Conservation (phyloP, 23 tunicate species). For the Diplosoma virens region DNA sequence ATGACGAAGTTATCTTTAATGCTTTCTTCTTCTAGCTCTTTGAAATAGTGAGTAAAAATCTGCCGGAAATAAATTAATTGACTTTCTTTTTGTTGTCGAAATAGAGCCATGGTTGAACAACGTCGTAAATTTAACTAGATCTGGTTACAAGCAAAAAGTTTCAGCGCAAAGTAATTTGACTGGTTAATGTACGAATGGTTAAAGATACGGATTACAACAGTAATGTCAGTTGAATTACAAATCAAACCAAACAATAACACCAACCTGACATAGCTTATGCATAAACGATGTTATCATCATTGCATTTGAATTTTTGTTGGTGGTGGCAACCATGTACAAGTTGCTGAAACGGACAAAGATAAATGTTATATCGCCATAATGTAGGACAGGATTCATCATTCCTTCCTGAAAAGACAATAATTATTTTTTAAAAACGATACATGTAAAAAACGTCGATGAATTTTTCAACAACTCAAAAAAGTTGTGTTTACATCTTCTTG, state of each 20-base stretch:
- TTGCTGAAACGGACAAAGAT: conserved; percentile 79
- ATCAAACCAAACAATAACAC: conserved; percentile 1
- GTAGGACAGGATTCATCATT: conserved; percentile 69
- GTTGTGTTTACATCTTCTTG: conserved; percentile 96
- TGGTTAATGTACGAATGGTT: too few species aligned
- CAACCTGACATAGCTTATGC: conserved; percentile 94
- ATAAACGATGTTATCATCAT: conserved; percentile 91
- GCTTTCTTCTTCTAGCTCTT: conserved; percentile 96
- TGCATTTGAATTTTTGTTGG: conserved; percentile 89
- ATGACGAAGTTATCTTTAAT: conserved; percentile 98
- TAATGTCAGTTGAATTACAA: not conserved
- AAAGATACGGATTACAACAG: too few species aligned
- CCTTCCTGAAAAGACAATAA: conserved; percentile 69
- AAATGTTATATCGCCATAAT: conserved; percentile 83
- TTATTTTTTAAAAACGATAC: not conserved
- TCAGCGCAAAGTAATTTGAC: too few species aligned
- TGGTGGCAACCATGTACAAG: conserved; percentile 93
- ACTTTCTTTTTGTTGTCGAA: too few species aligned
- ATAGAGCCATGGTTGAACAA: too few species aligned
- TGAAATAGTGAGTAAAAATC: conserved; percentile 91
- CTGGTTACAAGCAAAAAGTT: too few species aligned
- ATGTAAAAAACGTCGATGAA: not conserved
- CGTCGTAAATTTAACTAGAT: too few species aligned
- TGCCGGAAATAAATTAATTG: not conserved
- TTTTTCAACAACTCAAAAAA: too few species aligned